Evolutionary conservation across 2,797 vertebrate genomes (phyloP).

Genomic region (Graptemys geographica): DNA sequence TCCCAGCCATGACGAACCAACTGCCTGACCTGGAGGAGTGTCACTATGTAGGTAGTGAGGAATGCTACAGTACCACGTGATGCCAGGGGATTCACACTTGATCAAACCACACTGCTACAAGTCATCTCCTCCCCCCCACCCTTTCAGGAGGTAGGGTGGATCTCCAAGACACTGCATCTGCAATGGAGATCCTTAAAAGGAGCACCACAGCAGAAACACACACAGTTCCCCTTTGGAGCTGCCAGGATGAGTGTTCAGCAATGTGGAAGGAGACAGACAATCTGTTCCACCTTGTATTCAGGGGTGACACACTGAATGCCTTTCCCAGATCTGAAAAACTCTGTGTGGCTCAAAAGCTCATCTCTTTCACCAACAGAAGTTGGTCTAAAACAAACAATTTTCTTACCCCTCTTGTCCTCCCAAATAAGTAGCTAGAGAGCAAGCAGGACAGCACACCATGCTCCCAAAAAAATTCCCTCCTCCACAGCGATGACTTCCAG

Average conservation of each 20-base stretch:
- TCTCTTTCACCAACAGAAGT: background rate
- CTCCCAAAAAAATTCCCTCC: background rate
- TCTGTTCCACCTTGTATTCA: background rate
- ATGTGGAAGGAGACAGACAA: background rate
- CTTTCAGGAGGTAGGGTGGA: no score
- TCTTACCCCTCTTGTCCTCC: background rate
- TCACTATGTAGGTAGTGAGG: background rate
- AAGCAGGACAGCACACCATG: background rate
- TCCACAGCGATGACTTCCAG: background rate
- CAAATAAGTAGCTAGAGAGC: background rate
- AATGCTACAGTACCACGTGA: background rate
- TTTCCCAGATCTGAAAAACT: background rate
- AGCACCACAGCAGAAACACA: background rate
- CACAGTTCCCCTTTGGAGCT: background rate
- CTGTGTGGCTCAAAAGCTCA: background rate
- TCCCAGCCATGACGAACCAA: background rate
- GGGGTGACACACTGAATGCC: background rate
- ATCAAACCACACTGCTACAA: background rate
- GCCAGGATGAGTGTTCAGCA: background rate
- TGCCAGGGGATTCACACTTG: rapidly evolving
- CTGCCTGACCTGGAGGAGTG: background rate
- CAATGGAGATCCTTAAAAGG: background rate
- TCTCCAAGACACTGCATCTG: background rate
- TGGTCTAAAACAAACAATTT: background rate
- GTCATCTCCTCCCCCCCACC: background rate